phyloP scores from a whole-genome alignment of 1,140 invertebrate genomes.

The Melanaphis sacchari region DNA sequence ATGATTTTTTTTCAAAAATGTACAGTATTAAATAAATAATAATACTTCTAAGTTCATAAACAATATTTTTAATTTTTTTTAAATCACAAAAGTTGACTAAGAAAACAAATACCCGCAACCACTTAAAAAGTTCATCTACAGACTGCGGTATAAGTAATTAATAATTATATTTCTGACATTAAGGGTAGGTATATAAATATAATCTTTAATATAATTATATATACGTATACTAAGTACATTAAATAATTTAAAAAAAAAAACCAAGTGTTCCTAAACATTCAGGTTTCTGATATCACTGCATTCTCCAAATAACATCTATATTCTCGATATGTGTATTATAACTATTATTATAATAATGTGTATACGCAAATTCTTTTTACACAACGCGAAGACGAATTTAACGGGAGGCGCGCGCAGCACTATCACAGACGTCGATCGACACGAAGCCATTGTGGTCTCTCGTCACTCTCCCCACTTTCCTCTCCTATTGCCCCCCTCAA shows the following conservation, averaged over 20 bases:
- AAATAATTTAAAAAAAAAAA: too few relatives aligned
- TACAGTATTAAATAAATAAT: not conserved
- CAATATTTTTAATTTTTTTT: too few relatives aligned
- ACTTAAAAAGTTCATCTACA: not conserved
- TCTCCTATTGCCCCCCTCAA: not conserved
- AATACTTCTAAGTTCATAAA: not conserved
- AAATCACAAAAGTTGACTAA: not conserved
- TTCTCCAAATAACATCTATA: not conserved
- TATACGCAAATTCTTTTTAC: not conserved
- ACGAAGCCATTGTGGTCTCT: slow-evolving; percentile 37
- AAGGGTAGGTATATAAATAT: too few relatives aligned
- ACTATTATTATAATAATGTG: not conserved
- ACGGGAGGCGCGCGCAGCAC: slow-evolving; percentile 37
- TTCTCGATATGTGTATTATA: not conserved
- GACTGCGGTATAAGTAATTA: too few relatives aligned
- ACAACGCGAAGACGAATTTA: slow-evolving; percentile 33
- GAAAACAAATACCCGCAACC: not conserved
- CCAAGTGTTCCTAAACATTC: not conserved
- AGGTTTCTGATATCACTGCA: not conserved
- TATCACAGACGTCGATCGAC: slow-evolving; percentile 43
- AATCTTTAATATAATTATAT: too few relatives aligned
- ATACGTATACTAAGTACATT: too few relatives aligned
- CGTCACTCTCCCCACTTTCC: not conserved
- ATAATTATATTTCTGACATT: too few relatives aligned
- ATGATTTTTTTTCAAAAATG: not conserved